Evolutionary conservation across 2,113 vertebrate genomes (phyloP), one percentile per base, ranked within the genome.

Genomic region (Melanostigma gelatinosum): DNA sequence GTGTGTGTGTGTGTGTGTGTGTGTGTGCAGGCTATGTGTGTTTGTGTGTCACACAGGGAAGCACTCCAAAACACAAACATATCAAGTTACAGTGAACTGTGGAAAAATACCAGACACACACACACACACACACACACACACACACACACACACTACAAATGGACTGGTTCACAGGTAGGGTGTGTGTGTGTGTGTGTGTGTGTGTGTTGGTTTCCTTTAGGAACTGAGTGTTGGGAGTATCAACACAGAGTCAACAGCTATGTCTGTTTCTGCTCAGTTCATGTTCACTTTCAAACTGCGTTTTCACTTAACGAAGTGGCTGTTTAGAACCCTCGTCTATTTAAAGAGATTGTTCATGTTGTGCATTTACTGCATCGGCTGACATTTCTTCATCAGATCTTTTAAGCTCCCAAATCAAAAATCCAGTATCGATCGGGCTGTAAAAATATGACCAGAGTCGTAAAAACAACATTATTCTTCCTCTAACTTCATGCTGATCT

Each of bases 221-320:
- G 64, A 84, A 63, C 73, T 61, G 48, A 16, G 11, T 79, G 87
- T 87, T 87, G 74, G n/a, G 60, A 79, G 46, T 76, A 50, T 79
- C 62, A 89, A 87, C 85, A 89, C 11, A 6, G 34, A 54, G 62
- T 24, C 54, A 71, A 1, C 72, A 42, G 71, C 58, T 72, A n/a
- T 1, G 48, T 50, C 32, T 29, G 44, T 18, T n/a, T 74, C 9
- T 6, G 29, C 75, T 58, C 70, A 60, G 65, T 57, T 84, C 82
- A 76, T 58, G 65, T 72, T 81, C 87, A 75, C 63, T 68, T 76
- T 58, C 50, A 50, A 32, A 34, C 27, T n/a, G 38, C 34, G 27
- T 11, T 5, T n/a, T 46, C 24, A 15, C 2, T 32, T 22, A 22
- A 16, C 1, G 3, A 46, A 18, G 40, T 3, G 38, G 1, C 18